phyloP scores from a whole-genome alignment of 2,797 vertebrate genomes.

The Hydrophis major region DNA sequence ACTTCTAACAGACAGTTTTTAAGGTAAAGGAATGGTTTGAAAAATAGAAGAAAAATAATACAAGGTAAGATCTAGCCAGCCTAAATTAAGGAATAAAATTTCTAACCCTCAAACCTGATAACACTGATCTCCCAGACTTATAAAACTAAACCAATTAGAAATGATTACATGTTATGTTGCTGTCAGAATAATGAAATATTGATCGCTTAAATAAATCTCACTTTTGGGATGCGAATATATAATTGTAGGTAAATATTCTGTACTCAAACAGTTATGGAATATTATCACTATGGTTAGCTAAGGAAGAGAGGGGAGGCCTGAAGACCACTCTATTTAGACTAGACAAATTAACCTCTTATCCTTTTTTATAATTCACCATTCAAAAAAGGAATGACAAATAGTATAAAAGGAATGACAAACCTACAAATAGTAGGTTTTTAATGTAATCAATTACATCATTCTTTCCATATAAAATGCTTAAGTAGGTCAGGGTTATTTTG shows the following conservation, averaged over 20 bases:
- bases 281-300: background rate
- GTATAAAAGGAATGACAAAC: too few species aligned
- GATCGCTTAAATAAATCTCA: background rate
- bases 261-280: background rate
- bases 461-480: background rate
- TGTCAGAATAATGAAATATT: background rate
- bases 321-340: background rate
- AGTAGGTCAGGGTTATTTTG: background rate
- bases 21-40: background rate
- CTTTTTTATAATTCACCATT: background rate
- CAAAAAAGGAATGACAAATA: too few species aligned
- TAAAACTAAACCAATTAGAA: background rate
- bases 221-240: background rate
- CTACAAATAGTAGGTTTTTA: background rate
- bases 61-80: background rate
- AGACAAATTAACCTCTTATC: background rate
- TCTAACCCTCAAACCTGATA: background rate
- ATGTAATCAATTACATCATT: background rate
- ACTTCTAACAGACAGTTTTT: background rate
- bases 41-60: background rate
- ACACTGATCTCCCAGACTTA: background rate
- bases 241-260: background rate
- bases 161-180: background rate
- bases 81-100: background rate
- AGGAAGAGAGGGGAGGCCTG: background rate